Base-by-base conservation (phyloP, 2,113 vertebrate genomes). In the Brienomyrus brachyistius region DNA sequence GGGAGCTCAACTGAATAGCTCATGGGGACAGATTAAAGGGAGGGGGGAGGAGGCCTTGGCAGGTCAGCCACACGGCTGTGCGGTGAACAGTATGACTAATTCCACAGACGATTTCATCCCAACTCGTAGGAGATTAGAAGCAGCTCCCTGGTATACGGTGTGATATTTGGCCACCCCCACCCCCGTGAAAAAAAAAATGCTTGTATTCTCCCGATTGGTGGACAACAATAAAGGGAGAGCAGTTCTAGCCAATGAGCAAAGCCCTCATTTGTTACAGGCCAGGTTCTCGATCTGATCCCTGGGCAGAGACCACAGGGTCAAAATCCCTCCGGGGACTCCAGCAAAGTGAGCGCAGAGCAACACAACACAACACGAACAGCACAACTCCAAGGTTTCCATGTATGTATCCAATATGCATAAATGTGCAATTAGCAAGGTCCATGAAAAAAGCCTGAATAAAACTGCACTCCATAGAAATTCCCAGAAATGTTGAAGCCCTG, bases 191-290 rank as follows among this genome's bases (percentile, higher is more conserved):
- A 66, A 27, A 66, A 83, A 45, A 88, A 85, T 23, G 48, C 50
- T 10, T 27, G 15, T 31, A 31, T 11, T 59, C 56, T 74, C 92
- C 91, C 91, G 93, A 94, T 92, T 91, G 90, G 92, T 27, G 2
- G 77, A 51, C 48, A 86, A 54, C 31, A 54, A 80, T 48, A 54
- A 43, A 31, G 59, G 80, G 92, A 91, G 35, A 84, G 45, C 40
- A 84, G 40, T 9, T 35, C 48, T 86, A 43, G 59, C 62, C 87
- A 62, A 88, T 91, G 91, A 88, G 88, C 54, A 19, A 51, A 89
- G 86, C 50, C 92, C 91, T 93, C 92, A 94, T 95, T 94, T 95
- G 94, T 95, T 94, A 94, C 89, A 51, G 91, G 92, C 91, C 93
- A 90, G 52, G 45, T 94, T 95, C 93, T 86, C 93, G 93, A 94